Conservation (phyloP, 2,888 invertebrate genomes). For the Harpagoxenus sublaevis region DNA sequence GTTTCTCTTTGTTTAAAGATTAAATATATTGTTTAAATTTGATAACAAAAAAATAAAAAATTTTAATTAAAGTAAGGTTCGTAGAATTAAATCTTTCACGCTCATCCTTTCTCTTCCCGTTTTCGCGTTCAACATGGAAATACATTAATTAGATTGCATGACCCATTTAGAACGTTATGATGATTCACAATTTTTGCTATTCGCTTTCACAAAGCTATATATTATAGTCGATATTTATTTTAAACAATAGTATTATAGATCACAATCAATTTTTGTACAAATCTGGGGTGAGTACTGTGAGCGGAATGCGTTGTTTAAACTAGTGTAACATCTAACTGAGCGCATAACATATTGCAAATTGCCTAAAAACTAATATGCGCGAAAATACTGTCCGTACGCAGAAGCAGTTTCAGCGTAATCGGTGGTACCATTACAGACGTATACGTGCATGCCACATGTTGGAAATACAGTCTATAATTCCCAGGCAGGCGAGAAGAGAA, state of each 20-base stretch:
- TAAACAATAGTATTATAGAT: background rate
- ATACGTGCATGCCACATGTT: background rate
- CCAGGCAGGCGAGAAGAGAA: background rate
- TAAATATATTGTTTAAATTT: background rate
- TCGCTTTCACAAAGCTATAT: background rate
- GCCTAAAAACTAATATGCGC: constrained; percentile 29
- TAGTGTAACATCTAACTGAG: background rate
- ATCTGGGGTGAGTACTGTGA: background rate
- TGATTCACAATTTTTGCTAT: background rate
- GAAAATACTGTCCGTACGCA: background rate
- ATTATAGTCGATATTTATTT: background rate
- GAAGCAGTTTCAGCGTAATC: constrained; percentile 20
- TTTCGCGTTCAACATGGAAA: background rate
- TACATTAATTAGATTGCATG: background rate
- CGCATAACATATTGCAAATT: constrained; percentile 8
- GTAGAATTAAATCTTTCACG: background rate
- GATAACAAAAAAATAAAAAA: background rate
- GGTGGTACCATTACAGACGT: constrained; percentile 12
- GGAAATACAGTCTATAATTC: constrained; percentile 2
- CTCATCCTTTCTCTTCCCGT: background rate
- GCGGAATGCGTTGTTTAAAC: background rate
- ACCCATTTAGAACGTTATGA: background rate
- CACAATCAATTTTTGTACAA: background rate
- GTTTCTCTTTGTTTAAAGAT: background rate
- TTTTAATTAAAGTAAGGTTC: background rate